These are phyloP conservation scores for Aphaenogaster floridana DNA, from an alignment of 1,140 invertebrate genomes.

Conservation along the genomic window DNA sequence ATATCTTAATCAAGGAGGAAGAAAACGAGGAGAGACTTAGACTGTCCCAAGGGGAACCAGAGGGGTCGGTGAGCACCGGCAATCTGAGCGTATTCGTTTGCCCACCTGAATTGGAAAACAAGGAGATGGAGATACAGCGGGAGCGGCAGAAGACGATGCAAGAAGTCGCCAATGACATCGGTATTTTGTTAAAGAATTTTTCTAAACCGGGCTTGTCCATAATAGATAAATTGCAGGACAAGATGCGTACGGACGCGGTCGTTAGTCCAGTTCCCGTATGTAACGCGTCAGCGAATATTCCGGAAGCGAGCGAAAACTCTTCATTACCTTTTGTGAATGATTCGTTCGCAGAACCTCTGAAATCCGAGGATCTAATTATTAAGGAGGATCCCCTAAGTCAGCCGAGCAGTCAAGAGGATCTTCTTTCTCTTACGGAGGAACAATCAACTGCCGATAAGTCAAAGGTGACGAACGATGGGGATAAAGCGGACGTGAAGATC, in stretches of 20 bases:
- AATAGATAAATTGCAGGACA: constrained; percentile 83
- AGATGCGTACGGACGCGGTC: constrained; percentile 78
- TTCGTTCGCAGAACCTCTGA: neutral
- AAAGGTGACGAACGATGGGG: neutral
- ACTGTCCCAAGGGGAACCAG: constrained; percentile 41
- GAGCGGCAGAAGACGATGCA: constrained; percentile 85
- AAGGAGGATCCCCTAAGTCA: neutral
- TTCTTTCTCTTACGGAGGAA: neutral
- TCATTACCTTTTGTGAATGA: neutral
- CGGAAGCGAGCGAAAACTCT: neutral
- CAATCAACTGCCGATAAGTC: neutral
- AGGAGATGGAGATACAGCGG: constrained; percentile 83
- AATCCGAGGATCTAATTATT: neutral
- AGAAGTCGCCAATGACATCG: constrained; percentile 83
- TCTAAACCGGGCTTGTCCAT: constrained; percentile 78
- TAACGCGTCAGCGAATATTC: neutral
- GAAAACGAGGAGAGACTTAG: constrained; percentile 4
- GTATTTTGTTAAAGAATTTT: constrained; percentile 78
- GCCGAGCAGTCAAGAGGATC: neutral
- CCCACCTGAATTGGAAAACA: constrained; percentile 83
- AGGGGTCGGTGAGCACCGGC: constrained; percentile 32
- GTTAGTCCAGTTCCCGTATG: neutral
- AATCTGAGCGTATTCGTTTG: constrained; percentile 85
- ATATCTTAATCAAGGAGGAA: neutral
- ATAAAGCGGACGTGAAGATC: constrained; percentile 39